Evolutionary conservation across 1,140 invertebrate genomes (phyloP).

Genomic region (Pachyrhynchus sulphureomaculatus): DNA sequence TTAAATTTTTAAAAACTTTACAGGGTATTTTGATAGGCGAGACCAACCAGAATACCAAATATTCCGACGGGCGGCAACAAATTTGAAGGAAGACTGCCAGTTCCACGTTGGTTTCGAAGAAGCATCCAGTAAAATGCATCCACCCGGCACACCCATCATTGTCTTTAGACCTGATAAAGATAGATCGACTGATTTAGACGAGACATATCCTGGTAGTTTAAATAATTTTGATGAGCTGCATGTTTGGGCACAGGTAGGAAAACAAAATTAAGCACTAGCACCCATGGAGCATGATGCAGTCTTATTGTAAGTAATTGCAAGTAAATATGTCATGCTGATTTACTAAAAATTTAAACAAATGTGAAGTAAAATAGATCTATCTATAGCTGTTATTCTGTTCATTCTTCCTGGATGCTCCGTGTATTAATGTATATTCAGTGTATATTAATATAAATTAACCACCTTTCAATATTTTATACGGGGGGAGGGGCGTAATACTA

Average conservation of each 20-base stretch:
- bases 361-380: no score
- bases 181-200: constrained; percentile 76
- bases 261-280: not conserved
- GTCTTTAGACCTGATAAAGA: constrained; percentile 80
- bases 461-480: no score
- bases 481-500: no score
- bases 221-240: constrained; percentile 76
- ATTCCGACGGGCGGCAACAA: constrained; percentile 79
- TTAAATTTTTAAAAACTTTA: no score
- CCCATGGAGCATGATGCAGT: no score
- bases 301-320: no score
- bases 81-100: constrained; percentile 93
- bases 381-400: no score
- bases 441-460: no score
- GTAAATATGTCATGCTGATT: no score
- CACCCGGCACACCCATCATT: constrained; percentile 74
- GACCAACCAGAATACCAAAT: constrained; percentile 78
- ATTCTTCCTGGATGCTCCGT: no score
- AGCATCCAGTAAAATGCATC: constrained; percentile 78
- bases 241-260: constrained; percentile 68
- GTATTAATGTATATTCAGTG: no score
- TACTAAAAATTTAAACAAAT: no score
- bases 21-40: constrained; percentile 79
- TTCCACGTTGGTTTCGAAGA: constrained; percentile 94
- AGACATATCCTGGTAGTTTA: constrained; percentile 74